Evolutionary conservation across 2,888 invertebrate species (phyloP), one percentile per base, ranked within the genome.

Genomic region (Lydus trimaculatus): DNA sequence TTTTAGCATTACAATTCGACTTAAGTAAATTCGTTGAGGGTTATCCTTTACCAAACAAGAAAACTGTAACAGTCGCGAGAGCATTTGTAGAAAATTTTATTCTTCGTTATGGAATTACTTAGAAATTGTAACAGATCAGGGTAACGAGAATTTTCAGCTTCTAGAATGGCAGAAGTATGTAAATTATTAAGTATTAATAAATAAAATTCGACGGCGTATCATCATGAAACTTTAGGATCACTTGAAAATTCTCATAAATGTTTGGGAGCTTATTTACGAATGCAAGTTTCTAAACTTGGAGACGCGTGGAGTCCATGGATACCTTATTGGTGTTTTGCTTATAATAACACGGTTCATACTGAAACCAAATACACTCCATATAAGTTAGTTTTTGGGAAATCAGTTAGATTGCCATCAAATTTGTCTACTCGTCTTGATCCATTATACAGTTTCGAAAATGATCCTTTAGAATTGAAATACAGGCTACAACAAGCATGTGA

Each of bases 71-170:
- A 7, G 61, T 71, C 13, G 70, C 72, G 17, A 67, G 25, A 60
- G 39, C 65, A 11, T 72, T 71, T 43, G 72, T 73, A 13, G 69
- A 71, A 48, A 75, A 75, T 67, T 75, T 73, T 68, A 64, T 76
- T 62, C 60, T 72, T 48, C 36, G 75, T 20, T 74, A 69, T 20
- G 73, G 73, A 5, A 63, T 75, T 31, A 72, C 73, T 17, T n/a
- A 69, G 15, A 52, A 66, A 69, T 73, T 23, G 66, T 66, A 31
- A 66, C 72, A 17, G 72, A 74, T 63, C 36, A 64, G 52, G 74
- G 74, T 13, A 66, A 71, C 4, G n/a, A n/a, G 70, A 75, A 68
- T 73, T 73, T 61, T 31, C 72, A 36, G 33, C 61, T 20, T 56
- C 66, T 28, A 67, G 64, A 31, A 48, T 74, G n/a, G 56, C 58